Conservation (phyloP, 1,140 invertebrate species). For the Drosophila eugracilis region DNA sequence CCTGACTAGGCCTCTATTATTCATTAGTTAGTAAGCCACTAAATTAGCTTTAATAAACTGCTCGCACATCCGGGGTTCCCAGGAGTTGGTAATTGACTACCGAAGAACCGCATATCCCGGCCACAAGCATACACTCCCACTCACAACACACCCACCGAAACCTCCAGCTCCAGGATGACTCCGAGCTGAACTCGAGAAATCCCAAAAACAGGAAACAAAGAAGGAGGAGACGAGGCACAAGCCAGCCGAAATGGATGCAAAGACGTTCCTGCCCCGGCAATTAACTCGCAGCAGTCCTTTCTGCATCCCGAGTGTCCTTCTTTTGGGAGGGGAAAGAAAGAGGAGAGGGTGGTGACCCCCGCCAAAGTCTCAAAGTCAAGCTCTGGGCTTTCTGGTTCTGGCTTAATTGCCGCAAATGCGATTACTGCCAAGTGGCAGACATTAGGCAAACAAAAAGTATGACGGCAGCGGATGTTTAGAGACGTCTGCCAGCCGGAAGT, state of each 20-base stretch:
- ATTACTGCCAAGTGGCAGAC: constrained; percentile 80
- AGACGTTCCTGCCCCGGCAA: constrained; percentile 63
- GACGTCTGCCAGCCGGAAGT: constrained; percentile 80
- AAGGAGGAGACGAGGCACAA: neutral
- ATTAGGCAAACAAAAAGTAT: constrained; percentile 82
- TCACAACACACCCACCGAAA: constrained; percentile 15
- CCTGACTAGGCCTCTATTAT: neutral
- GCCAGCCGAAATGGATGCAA: constrained; percentile 45
- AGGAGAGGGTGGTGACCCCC: too few relatives aligned
- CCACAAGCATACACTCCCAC: too few relatives aligned
- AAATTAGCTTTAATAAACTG: constrained; percentile 6
- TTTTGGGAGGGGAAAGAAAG: too few relatives aligned
- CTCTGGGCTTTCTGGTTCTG: constrained; percentile 46
- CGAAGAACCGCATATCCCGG: constrained; percentile 6
- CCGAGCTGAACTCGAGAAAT: neutral
- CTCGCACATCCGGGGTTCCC: constrained; percentile 2
- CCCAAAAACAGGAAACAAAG: neutral
- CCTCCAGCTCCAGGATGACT: constrained; percentile 7
- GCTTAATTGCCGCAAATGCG: constrained; percentile 82
- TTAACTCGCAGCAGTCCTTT: constrained; percentile 56
- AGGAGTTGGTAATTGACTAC: constrained; percentile 19
- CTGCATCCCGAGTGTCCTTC: constrained; percentile 22
- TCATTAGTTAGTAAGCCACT: neutral
- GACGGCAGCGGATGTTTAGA: constrained; percentile 74
- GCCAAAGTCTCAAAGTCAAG: constrained; percentile 67